These are phyloP conservation scores for Ladona fulva DNA, from an alignment of 1,140 invertebrate species.

Conservation along the genomic window DNA sequence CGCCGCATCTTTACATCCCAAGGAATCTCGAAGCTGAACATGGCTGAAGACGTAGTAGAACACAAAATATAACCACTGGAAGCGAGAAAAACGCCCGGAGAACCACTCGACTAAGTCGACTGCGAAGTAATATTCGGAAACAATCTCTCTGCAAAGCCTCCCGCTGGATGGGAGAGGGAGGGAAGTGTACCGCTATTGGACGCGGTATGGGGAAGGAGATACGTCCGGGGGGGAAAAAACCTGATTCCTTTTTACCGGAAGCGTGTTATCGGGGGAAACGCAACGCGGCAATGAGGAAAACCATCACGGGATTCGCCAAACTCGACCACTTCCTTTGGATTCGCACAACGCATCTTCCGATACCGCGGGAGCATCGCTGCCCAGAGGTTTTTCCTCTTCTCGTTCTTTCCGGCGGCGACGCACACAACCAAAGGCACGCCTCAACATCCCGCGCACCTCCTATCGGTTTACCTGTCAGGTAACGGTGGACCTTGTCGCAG, in stretches of 20 bases:
- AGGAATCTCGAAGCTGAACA: background rate
- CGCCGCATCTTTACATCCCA: background rate
- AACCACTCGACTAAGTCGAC: background rate
- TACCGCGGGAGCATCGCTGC: no score
- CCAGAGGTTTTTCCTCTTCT: no score
- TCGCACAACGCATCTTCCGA: no score
- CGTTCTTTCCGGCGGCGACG: no score
- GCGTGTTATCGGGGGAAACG: background rate
- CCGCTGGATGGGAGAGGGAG: background rate
- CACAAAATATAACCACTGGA: background rate
- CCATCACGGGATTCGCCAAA: no score
- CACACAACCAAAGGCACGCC: no score
- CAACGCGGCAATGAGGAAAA: background rate
- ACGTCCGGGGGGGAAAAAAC: background rate
- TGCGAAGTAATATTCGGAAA: no score
- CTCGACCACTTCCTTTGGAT: no score
- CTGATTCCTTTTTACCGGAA: background rate
- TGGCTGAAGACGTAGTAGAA: no score
- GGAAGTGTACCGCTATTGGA: background rate
- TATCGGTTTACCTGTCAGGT: background rate
- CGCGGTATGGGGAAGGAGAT: background rate
- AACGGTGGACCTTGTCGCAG: background rate
- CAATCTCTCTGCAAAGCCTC: no score
- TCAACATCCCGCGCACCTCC: no score
- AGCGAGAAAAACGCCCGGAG: background rate